Percentiles rank a stretch among this genome's conserved stretches.
Evolutionary conservation across 2,888 invertebrate species (phyloP).

Genomic region (Drosophila tripunctata): DNA sequence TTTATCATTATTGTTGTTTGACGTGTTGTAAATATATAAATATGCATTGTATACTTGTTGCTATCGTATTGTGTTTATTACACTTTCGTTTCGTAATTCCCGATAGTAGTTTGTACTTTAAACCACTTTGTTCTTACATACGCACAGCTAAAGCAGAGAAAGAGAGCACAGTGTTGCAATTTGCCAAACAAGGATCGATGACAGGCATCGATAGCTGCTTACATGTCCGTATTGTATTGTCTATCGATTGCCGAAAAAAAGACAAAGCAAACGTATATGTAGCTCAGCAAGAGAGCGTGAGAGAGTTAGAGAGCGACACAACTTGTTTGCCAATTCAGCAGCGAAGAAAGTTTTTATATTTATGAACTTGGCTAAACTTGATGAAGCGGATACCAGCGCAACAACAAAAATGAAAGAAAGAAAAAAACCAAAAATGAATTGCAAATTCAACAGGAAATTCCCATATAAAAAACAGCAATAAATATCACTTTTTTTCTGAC

Average conservation of each 20-base stretch:
- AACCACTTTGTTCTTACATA: slow-evolving; percentile 7
- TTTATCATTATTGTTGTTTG: slow-evolving; percentile 42
- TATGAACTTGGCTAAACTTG: slow-evolving; percentile 12
- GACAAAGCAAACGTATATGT: slow-evolving; percentile 4
- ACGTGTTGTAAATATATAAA: slow-evolving; percentile 52
- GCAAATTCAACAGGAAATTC: slow-evolving; percentile 40
- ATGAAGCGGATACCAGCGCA: slow-evolving; percentile 5
- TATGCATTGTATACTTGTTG: slow-evolving; percentile 26
- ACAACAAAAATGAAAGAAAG: slow-evolving; percentile 15
- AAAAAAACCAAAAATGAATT: slow-evolving; percentile 24
- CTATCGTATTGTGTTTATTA: slow-evolving; percentile 38
- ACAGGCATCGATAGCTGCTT: slow-evolving; percentile 9
- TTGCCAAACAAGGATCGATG: slow-evolving; percentile 28
- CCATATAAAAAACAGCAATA: slow-evolving; percentile 22
- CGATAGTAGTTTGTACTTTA: slow-evolving; percentile 37
- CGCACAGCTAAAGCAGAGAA: not conserved
- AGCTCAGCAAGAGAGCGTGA: too few species aligned
- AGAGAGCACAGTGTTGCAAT: slow-evolving; percentile 13
- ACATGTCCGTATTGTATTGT: not conserved
- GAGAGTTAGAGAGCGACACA: slow-evolving; percentile 1
- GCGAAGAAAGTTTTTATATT: slow-evolving; percentile 29
- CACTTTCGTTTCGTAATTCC: slow-evolving; percentile 15
- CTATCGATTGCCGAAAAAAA: slow-evolving; percentile 21
- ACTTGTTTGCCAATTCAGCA: slow-evolving; percentile 9
- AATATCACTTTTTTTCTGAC: slow-evolving; percentile 53